These are phyloP conservation scores for Morone chrysops DNA, from an alignment of 2,113 vertebrate species.

Conservation along the genomic window DNA sequence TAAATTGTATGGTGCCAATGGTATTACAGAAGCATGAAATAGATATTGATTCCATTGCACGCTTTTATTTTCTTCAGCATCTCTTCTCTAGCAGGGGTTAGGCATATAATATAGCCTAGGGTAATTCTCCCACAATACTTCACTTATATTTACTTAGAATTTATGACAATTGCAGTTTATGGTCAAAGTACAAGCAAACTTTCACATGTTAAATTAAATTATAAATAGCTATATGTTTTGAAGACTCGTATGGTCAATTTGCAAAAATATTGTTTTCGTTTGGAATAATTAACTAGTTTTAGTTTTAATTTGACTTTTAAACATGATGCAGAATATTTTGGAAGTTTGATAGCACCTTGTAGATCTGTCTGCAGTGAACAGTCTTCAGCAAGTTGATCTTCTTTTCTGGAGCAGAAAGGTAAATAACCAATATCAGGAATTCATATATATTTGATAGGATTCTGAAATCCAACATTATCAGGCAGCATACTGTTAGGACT, in stretches of 20 bases:
- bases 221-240: not conserved
- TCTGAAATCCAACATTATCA: constrained; percentile 22
- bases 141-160: constrained; percentile 3
- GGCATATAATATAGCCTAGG: not conserved
- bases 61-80: constrained; percentile 24
- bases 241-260: not conserved
- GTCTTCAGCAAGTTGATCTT: not conserved
- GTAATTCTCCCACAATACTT: constrained; percentile 15
- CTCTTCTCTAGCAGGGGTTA: constrained; percentile 2
- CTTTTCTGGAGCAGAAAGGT: constrained; percentile 5
- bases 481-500: not conserved
- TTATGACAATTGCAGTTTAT: not conserved
- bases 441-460: constrained; percentile 37
- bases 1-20: constrained; percentile 44
- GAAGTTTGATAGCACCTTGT: constrained; percentile 1
- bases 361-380: not conserved
- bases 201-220: not conserved
- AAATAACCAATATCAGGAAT: constrained; percentile 22
- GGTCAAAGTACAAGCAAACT: not conserved
- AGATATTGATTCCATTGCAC: constrained; percentile 63
- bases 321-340: not conserved
- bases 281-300: not conserved
- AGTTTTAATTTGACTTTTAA: not conserved
- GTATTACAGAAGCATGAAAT: constrained; percentile 67
- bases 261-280: not conserved